Evolutionary conservation across 2,888 invertebrate genomes (phyloP).

Genomic region (Tipula helvola): DNA sequence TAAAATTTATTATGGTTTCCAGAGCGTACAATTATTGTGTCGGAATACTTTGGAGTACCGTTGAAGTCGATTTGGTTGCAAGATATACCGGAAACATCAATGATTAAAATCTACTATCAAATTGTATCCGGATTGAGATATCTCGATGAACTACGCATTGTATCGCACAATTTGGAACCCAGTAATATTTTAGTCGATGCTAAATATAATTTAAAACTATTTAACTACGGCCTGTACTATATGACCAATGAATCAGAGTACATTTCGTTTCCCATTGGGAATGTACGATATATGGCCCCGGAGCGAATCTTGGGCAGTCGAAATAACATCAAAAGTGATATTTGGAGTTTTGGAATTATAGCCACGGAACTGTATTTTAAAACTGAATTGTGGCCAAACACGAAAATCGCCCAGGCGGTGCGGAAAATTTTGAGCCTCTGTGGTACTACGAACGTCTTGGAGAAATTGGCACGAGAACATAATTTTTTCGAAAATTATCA

Average conservation of each 20-base stretch:
- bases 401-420: conserved; percentile 59
- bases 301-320: conserved; percentile 58
- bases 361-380: conserved; percentile 66
- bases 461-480: conserved; percentile 68
- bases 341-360: conserved; percentile 92
- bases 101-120: conserved; percentile 57
- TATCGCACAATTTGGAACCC: conserved; percentile 67
- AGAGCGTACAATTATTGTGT: conserved; percentile 73
- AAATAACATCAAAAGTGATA: conserved; percentile 68
- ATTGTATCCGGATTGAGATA: conserved; percentile 57
- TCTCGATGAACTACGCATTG: conserved; percentile 58
- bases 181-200: conserved; percentile 70
- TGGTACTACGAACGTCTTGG: conserved; percentile 37
- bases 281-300: conserved; percentile 68
- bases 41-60: conserved; percentile 61
- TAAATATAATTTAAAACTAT: conserved; percentile 64
- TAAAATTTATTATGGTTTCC: conserved; percentile 23
- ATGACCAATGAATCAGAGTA: conserved; percentile 80
- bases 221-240: conserved; percentile 86
- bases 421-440: conserved; percentile 55
- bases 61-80: conserved; percentile 38
- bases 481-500: conserved; percentile 52
- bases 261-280: conserved; percentile 82
- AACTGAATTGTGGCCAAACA: conserved; percentile 54
- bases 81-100: conserved; percentile 25